These are phyloP conservation scores for Alethe diademata DNA, from an alignment of 2,113 vertebrate genomes.

Conservation along the genomic window DNA sequence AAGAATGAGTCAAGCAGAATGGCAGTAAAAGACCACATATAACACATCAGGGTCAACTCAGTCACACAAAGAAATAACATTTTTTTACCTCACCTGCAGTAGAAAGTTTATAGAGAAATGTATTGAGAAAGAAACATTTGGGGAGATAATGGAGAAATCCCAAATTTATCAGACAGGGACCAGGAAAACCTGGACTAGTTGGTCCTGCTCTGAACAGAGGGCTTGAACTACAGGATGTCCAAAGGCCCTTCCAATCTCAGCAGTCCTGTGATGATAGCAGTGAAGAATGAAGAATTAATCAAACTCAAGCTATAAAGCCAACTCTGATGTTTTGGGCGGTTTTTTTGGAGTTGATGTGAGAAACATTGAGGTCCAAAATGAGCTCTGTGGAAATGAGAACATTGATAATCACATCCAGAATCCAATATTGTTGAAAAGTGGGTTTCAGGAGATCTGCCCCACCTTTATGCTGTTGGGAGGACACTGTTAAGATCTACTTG, in stretches of 20 bases:
- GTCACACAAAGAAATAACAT: background rate
- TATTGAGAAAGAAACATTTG: background rate
- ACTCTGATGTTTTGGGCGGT: background rate
- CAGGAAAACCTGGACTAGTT: background rate
- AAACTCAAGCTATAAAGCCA: background rate
- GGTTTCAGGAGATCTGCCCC: background rate
- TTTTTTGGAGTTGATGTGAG: background rate
- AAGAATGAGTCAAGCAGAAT: background rate
- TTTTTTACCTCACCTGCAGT: background rate
- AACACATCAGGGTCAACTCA: background rate
- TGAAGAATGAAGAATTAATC: background rate
- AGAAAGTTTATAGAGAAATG: background rate
- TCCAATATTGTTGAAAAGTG: fast-evolving
- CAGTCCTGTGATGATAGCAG: background rate
- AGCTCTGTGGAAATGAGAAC: background rate
- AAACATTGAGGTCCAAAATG: background rate
- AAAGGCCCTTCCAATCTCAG: background rate
- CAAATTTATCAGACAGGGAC: background rate
- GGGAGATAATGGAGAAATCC: background rate
- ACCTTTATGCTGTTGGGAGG: background rate
- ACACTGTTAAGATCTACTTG: background rate
- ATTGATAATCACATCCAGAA: background rate
- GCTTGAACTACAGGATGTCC: background rate
- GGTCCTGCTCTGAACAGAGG: background rate
- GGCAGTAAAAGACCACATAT: background rate